phyloP scores from a whole-genome alignment of 2,888 invertebrate species.

The Amphimallon solstitiale region DNA sequence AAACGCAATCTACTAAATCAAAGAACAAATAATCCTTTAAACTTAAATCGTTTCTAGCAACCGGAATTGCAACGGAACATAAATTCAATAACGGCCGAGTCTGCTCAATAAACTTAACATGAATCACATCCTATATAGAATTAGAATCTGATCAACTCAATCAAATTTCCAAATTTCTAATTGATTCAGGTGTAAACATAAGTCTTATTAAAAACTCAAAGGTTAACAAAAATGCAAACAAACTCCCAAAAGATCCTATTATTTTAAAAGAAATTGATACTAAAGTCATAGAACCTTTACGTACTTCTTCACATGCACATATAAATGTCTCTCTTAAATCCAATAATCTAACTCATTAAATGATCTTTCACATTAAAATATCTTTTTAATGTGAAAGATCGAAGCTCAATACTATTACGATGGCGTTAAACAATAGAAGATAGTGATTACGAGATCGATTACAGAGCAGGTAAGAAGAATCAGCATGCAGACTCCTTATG shows the following conservation, averaged over 20 bases:
- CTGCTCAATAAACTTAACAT: too few species aligned
- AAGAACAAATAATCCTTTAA: background rate
- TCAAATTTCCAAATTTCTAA: too few species aligned
- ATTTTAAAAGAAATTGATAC: background rate
- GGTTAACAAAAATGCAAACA: too few species aligned
- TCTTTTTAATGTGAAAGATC: slow-evolving; percentile 54
- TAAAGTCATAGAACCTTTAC: background rate
- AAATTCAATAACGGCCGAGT: background rate
- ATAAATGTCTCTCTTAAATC: too few species aligned
- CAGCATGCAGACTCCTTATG: slow-evolving; percentile 53
- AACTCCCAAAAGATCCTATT: background rate
- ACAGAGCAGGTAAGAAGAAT: slow-evolving; percentile 52
- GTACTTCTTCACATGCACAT: too few species aligned
- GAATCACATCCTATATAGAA: too few species aligned
- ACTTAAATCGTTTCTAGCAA: background rate
- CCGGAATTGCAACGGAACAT: background rate
- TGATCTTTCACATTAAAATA: slow-evolving; percentile 54
- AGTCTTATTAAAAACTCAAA: too few species aligned
- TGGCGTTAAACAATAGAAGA: slow-evolving; percentile 54
- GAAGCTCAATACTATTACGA: slow-evolving; percentile 49
- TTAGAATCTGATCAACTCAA: too few species aligned
- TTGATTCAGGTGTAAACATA: too few species aligned
- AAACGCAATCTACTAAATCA: background rate
- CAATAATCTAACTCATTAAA: too few species aligned
- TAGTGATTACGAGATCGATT: slow-evolving; percentile 53